Evolutionary conservation across 1,140 invertebrate species (phyloP), one percentile per base, ranked within the genome.

Genomic region (Leptinotarsa undecemlineata): DNA sequence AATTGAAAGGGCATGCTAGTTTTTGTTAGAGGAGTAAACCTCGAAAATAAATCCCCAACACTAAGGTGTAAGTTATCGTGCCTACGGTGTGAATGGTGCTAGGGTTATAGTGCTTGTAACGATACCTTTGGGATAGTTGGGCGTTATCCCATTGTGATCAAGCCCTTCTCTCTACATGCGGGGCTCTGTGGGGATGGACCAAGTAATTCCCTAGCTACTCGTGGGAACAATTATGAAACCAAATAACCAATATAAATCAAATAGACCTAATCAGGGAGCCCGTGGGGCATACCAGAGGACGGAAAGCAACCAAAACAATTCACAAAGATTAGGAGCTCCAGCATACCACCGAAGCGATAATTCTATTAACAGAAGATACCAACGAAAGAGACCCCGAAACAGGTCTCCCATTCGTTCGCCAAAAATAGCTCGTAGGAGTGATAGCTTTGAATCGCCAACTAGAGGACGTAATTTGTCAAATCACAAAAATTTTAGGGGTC

Each of bases 161-260:
- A 57, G 51, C 20, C 68, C 68, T 70, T 70, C 14, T 48, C 20
- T 23, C 68, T 26, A 17, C 51, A 70, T 14, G 68, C 68, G 68
- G 68, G 68, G 68, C 68, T 70, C 68, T 70, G 68, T 23, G 48
- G 68, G 19, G 51, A 48, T 60, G 68, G n/a, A 70, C 68, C n/a
- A 6, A 20, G n/a, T 70, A 70, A 51, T 70, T 70, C 68, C 68
- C 68, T 70, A 70, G 68, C 68, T 70, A 57, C 20, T 70, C 68
- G 68, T 70, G 68, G 68, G 68, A 70, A 51, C n/a, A 23, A 70
- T 20, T 70, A 70, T 70, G 68, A 70, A 70, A 23, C 68, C 68
- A 48, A 70, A 70, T 60, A 48, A 70, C 57, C 48, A 48, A 20
- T 48, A 70, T 21, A 51, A 57, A 21, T 57, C 68, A 70, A 70